A percentile compares a stretch with the other conserved stretches of the same genome.
Evolutionary conservation across 2,113 vertebrate species (phyloP).

Genomic region (Budorcas taxicolor): DNA sequence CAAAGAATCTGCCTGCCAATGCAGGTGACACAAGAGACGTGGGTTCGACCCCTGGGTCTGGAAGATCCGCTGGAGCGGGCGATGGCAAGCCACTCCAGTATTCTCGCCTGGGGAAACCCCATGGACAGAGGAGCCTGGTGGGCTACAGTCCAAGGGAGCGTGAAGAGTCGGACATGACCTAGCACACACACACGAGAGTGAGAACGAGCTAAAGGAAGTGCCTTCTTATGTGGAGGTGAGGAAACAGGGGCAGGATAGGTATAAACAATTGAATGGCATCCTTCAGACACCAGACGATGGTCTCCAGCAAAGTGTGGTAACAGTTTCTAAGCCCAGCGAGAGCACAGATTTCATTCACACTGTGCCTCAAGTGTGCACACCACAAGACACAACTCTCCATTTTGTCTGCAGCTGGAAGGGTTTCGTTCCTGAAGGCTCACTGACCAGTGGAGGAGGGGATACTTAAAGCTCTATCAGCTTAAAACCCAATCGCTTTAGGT

Average conservation of each 20-base stretch:
- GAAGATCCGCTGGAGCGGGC: neutral
- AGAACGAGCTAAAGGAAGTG: neutral
- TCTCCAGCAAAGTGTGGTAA: neutral
- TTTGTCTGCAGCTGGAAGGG: neutral
- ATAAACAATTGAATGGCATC: accelerated
- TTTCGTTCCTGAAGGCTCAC: neutral
- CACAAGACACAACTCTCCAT: neutral
- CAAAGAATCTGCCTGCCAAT: neutral
- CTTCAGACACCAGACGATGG: neutral
- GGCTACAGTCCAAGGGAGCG: neutral
- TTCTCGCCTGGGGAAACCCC: neutral
- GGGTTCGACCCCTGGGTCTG: neutral
- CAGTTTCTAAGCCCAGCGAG: neutral
- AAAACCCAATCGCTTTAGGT: neutral
- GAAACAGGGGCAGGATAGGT: too few species aligned
- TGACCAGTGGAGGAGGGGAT: neutral
- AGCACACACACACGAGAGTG: neutral
- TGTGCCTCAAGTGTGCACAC: accelerated
- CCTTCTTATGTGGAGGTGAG: neutral
- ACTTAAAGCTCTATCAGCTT: neutral
- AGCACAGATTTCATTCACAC: neutral
- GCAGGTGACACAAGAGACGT: neutral
- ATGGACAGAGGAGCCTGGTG: neutral
- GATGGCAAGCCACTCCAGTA: neutral
- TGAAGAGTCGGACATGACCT: accelerated